phyloP scores from a whole-genome alignment of 2,888 invertebrate genomes.

The Tinea pellionella region DNA sequence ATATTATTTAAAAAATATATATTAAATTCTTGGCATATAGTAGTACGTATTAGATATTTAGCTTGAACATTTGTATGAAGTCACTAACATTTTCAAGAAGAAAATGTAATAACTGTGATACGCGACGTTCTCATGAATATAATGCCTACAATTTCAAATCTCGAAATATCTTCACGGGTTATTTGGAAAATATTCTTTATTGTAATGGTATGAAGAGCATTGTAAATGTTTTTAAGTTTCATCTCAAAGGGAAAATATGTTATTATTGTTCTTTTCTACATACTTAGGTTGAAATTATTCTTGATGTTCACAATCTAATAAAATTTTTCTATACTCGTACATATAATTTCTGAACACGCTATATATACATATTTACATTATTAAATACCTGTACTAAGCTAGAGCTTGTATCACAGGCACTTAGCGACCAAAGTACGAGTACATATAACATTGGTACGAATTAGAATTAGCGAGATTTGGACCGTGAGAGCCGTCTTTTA shows the following conservation, averaged over 20 bases:
- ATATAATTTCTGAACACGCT: no score
- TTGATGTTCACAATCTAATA: neutral
- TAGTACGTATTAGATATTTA: no score
- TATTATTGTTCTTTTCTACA: neutral
- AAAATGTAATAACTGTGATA: slow-evolving; percentile 51
- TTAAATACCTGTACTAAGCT: no score
- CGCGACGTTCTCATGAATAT: slow-evolving; percentile 37
- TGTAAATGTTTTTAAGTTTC: neutral
- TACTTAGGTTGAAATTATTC: neutral
- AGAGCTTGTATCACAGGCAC: no score
- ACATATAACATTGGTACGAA: no score
- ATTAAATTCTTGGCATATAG: neutral
- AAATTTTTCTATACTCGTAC: neutral
- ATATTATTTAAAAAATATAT: neutral
- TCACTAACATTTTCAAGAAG: slow-evolving; percentile 11
- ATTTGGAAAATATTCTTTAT: slow-evolving; percentile 39
- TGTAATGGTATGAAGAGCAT: slow-evolving; percentile 19
- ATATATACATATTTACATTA: no score
- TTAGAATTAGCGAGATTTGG: no score
- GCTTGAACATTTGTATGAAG: neutral
- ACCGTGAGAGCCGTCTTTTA: no score
- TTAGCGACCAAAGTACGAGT: no score
- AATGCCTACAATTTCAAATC: slow-evolving; percentile 53
- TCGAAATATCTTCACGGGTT: slow-evolving; percentile 38
- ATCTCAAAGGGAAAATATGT: neutral